phyloP scores from a whole-genome alignment of 1,140 invertebrate genomes.

The Drosophila micromelanica region DNA sequence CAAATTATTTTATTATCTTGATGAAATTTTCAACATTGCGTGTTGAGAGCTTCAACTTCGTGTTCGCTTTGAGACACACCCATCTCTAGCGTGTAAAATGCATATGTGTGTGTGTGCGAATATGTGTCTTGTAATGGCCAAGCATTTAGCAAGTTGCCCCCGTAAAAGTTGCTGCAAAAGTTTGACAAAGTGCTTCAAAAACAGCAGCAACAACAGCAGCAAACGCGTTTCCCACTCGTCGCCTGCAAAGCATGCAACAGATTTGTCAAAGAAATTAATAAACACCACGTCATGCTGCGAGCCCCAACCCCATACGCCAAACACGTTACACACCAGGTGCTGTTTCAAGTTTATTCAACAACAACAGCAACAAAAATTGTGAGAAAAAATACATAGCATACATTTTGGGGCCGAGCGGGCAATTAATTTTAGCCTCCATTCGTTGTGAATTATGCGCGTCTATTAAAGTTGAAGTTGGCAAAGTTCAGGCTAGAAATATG shows the following conservation, averaged over 20 bases:
- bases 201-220: slow-evolving; percentile 29
- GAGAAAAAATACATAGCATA: slow-evolving; percentile 40
- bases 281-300: slow-evolving; percentile 76
- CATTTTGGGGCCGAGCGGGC: slow-evolving; percentile 30
- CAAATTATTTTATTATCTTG: neutral
- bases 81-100: neutral
- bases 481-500: slow-evolving; percentile 5
- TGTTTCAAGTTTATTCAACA: neutral
- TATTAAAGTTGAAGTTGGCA: slow-evolving; percentile 13
- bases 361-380: neutral
- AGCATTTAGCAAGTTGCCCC: no score
- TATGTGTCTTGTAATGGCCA: slow-evolving; percentile 5
- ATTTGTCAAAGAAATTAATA: slow-evolving; percentile 83
- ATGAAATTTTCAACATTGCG: neutral
- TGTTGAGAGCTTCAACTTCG: neutral
- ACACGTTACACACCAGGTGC: neutral
- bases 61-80: neutral
- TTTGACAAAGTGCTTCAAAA: slow-evolving; percentile 79
- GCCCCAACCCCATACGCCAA: neutral
- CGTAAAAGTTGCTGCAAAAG: slow-evolving; percentile 73
- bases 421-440: slow-evolving; percentile 44
- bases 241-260: slow-evolving; percentile 67
- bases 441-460: slow-evolving; percentile 23
- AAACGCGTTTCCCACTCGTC: slow-evolving; percentile 56
- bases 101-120: slow-evolving; percentile 16